Evolutionary conservation across 2,888 invertebrate genomes (phyloP).

Genomic region (Pristionchus maxplancki): DNA sequence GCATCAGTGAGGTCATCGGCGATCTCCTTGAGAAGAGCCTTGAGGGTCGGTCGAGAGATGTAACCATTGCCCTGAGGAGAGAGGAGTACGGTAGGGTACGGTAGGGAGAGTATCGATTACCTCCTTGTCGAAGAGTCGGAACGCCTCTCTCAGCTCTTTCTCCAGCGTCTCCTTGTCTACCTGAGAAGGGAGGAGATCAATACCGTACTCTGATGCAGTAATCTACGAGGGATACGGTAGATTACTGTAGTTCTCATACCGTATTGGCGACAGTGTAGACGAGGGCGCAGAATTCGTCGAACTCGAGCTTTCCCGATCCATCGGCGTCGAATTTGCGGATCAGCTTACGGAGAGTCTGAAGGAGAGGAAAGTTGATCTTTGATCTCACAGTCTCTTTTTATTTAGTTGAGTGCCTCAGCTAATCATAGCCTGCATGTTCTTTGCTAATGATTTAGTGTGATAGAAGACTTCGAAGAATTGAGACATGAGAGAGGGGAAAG

Average conservation of each 20-base stretch:
- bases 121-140: conserved; percentile 98
- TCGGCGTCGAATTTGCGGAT: conserved; percentile 77
- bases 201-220: not conserved
- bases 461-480: not conserved
- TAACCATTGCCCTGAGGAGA: too few relatives aligned
- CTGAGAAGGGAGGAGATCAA: not conserved
- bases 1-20: conserved; percentile 75
- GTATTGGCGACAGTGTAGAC: conserved; percentile 79
- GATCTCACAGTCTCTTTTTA: not conserved
- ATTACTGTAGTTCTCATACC: conserved; percentile 53
- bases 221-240: not conserved
- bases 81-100: too few relatives aligned
- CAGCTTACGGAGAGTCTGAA: conserved; percentile 74
- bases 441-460: not conserved
- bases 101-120: too few relatives aligned
- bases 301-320: conserved; percentile 79
- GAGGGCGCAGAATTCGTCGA: conserved; percentile 79
- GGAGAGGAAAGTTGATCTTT: not conserved
- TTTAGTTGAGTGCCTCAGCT: not conserved
- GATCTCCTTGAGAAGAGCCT: conserved; percentile 76
- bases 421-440: not conserved
- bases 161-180: conserved; percentile 91
- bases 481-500: not conserved
- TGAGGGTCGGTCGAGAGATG: conserved; percentile 76
- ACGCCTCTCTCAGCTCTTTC: conserved; percentile 97